Conservation (phyloP, 1,140 invertebrate genomes). For the Nymphalis io region DNA sequence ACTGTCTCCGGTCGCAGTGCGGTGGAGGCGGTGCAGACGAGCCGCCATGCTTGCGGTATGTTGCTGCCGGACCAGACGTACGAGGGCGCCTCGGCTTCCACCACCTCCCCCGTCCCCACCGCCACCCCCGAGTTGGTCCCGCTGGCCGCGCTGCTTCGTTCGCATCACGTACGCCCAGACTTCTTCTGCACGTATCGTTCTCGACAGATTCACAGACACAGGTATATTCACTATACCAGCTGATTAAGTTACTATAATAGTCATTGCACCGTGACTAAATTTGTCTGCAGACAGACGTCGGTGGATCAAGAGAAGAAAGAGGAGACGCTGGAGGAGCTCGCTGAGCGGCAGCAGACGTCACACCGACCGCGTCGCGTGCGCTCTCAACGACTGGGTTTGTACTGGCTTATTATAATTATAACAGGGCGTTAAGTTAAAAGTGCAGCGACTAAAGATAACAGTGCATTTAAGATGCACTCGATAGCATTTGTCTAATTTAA, state of each 20-base stretch:
- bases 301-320: constrained; percentile 25
- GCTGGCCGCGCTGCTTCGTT: constrained; percentile 49
- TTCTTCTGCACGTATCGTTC: constrained; percentile 59
- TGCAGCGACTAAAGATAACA: too few relatives aligned
- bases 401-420: background rate
- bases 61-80: constrained; percentile 86
- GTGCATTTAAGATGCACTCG: too few relatives aligned
- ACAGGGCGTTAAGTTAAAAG: background rate
- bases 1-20: background rate
- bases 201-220: constrained; percentile 30
- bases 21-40: constrained; percentile 22
- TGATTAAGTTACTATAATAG: too few relatives aligned
- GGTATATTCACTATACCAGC: constrained; percentile 9
- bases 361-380: constrained; percentile 11
- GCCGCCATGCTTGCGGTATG: constrained; percentile 69
- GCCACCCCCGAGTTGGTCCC: constrained; percentile 64
- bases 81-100: constrained; percentile 78
- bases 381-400: constrained; percentile 8
- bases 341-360: background rate
- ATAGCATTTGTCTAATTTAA: too few relatives aligned
- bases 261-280: background rate
- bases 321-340: background rate
- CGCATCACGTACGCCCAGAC: constrained; percentile 57
- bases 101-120: constrained; percentile 28
- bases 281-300: background rate